Evolutionary conservation across 92 coral and sea anemone genomes (phyloP), one percentile per base, ranked within the genome.

Genomic region (Ricordea florida): DNA sequence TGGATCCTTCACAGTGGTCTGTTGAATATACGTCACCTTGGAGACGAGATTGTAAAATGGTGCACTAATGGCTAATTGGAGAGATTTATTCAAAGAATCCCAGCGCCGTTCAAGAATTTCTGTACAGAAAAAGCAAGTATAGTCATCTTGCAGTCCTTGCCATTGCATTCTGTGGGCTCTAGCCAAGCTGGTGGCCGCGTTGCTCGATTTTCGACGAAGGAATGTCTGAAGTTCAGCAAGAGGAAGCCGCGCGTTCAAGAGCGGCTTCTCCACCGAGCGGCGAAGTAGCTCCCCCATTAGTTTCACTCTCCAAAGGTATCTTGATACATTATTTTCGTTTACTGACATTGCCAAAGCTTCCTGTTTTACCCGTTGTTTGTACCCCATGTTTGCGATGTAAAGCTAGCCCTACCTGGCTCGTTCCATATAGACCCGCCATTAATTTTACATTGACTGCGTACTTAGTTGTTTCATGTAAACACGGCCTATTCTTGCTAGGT

Each of bases 271-370:
- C 92, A 20, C 96, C 89, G 13, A 87, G 87, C 66, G 56, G 52
- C 17, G 96, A 90, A 73, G 71, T 90, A 47, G 92, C 96, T 0
- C 92, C 96, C 14, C 92, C 96, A 3, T 58, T 83, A 29, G 64
- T 90, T 11, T 82, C 91, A 37, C 36, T 75, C 44, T 42, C 46
- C 0, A 69, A 44, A 15, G 82, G 73, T 76, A 47, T 9, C 57
- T 9, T 8, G 9, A 8, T 10, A 6, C 10, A 21, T 21, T 8
- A 6, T 18, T 48, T 7, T 6, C 7, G 7, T 27, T 21, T 76
- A 27, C 15, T 29, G 20, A 33, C 35, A 26, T 20, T 75, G 17
- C 24, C 28, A 14, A 28, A 4, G 1, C 10, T 16, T 43, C 10
- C 31, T 0, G 40, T 3, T 21, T 13, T 38, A 15, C 11, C 59